Base-by-base conservation (phyloP, 2,797 vertebrate genomes). In the Leptatherina wallacei region DNA sequence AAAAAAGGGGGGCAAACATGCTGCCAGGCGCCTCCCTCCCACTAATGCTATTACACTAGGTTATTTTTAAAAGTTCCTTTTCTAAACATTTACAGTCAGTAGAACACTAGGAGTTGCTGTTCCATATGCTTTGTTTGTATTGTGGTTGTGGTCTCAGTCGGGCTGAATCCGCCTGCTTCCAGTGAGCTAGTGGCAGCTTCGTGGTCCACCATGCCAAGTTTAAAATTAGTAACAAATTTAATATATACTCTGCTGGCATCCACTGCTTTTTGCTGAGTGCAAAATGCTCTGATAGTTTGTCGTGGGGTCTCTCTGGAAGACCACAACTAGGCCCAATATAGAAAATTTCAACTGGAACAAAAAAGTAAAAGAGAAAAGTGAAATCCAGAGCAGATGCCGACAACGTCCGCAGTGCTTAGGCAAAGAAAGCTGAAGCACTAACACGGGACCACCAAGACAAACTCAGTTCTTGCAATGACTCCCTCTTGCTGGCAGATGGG, bases 211-310 rank as follows among this genome's bases (percentile, higher is more conserved):
- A 89, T 90, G 95, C 95, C 95, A 95, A 95, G 95, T 89, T 90
- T 94, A 95, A 97, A 98, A 97, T 98, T 96, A 96, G 96, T 91
- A 97, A 96, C 96, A 97, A 97, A 97, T 97, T 96, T 95, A 87
- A 91, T 95, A 94, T 95, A 94, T 94, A 95, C 93, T 93, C 88
- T 77, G 84, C 88, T 95, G 94, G 93, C 95, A 95, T 95, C 92
- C 92, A 77, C 91, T 89, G 87, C 78, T 95, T 94, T 89, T 87
- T 89, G 89, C 87, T 94, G 93, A 96, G 94, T 93, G 95, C 91
- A 94, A 94, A 96, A 95, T 88, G 92, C 88, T 91, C 84, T 80
- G 82, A 91, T 90, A 94, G 95, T 95, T 96, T 96, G 95, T 96
- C 89, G 82, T 70, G 83, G 92, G 82, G 93, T 94, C 93, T 95